Base-by-base conservation (phyloP, 2,888 invertebrate species). In the Zeuzera pyrina region DNA sequence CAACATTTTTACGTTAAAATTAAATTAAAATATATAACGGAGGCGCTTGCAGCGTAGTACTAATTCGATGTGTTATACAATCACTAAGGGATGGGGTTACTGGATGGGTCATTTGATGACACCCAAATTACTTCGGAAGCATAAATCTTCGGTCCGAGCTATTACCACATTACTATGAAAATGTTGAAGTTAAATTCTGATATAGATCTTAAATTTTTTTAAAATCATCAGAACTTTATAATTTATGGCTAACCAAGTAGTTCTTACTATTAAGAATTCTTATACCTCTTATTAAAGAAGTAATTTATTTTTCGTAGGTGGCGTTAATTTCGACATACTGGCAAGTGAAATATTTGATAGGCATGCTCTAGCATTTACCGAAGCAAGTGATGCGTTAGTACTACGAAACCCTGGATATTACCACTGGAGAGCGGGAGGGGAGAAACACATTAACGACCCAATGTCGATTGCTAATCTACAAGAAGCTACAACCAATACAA, bases 401-500 rank as follows among this genome's bases (percentile, higher is more conserved):
- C 83, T 95, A 22, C 86, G 94, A 35, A 95, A 95, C 68, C 95
- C 97, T 7, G 99, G 98, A 4, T 90, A 90, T 54, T 98, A 94
- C 70, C 97, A 99, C 72, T 99, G 98, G 98, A 88, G 98, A 50
- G 90, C 92, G 41, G 97, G 96, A 10, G 99, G 99, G 2, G 98
- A 99, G 83, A 94, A 95, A 47, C 99, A 99, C 74, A 91, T 99
- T 57, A 99, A 99, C 69, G 98, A 98, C 61, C 99, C 99, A 0
- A 84, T 89, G 47, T 90, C 92, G 42, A 90, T 87, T 58, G 87
- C 87, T 15, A 85, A 83, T 49, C 57, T 88, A 6, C 88, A 97
- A 88, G 97, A 98, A 69, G 97, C 98, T 0, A 91, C 95, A 0
- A 70, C 87, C 15, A 89, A 87, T 45, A 97, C 97, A 47, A 94